A percentile compares a stretch with the other conserved stretches of the same genome.
Conservation (phyloP, 2,797 vertebrate genomes). For the Trachops cirrhosus region DNA sequence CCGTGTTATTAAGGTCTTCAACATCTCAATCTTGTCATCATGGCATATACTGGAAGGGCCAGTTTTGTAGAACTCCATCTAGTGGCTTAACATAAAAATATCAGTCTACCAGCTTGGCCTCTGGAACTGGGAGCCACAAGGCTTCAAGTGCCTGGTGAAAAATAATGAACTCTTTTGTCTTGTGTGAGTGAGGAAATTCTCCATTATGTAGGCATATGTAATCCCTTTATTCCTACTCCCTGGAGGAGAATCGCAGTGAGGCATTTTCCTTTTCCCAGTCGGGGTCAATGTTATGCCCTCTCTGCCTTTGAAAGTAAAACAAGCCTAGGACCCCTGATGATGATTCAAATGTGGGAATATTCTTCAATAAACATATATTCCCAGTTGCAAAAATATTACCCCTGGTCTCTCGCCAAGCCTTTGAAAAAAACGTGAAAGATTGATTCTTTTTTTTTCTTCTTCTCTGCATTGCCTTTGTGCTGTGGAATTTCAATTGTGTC, state of each 20-base stretch:
- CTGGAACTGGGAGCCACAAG: conserved; percentile 26
- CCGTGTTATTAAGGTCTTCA: not conserved
- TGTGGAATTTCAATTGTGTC: conserved; percentile 73
- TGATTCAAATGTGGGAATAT: conserved; percentile 76
- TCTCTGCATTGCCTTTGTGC: conserved; percentile 66
- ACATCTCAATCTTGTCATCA: not conserved
- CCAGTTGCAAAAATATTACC: conserved; percentile 79
- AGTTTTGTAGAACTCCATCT: conserved; percentile 49
- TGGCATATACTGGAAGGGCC: not conserved
- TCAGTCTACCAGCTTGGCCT: not conserved
- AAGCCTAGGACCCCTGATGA: conserved; percentile 76
- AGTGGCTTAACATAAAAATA: conserved; percentile 9
- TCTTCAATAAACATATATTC: conserved; percentile 75
- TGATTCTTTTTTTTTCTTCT: conserved; percentile 46
- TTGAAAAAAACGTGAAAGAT: conserved; percentile 75
- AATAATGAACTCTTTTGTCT: conserved; percentile 76
- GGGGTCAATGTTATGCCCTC: conserved; percentile 73
- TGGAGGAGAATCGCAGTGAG: conserved; percentile 63
- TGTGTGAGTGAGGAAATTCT: conserved; percentile 70
- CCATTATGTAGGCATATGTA: conserved; percentile 68
- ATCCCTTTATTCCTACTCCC: conserved; percentile 68
- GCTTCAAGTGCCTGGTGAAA: conserved; percentile 64
- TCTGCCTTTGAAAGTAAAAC: conserved; percentile 77
- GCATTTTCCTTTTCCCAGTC: conserved; percentile 69
- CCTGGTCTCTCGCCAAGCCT: conserved; percentile 75